Evolutionary conservation across 2,797 vertebrate genomes (phyloP), one percentile per base, ranked within the genome.

Genomic region (Sphaeramia orbicularis): DNA sequence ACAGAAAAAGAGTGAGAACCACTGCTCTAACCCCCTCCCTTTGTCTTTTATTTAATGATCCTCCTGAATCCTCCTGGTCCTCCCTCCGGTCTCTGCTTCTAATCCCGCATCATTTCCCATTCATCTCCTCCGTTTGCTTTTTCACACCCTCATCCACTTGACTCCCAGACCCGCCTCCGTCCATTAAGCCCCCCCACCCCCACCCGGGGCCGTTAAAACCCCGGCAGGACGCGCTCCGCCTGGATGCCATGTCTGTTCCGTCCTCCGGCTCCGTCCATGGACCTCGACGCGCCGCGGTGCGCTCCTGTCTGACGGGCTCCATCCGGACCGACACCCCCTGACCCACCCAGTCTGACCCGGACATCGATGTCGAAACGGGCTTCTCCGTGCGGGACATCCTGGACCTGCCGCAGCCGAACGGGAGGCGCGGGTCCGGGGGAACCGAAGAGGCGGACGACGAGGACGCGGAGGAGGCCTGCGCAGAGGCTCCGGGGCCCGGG

Each of bases 301-400:
- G 71, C 65, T 56, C 27, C 69, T 48, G 43, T 50, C 0, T 76
- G 37, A 69, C 74, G 54, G 53, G 21, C 51, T 16, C 18, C 71
- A 55, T 32, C 50, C 15, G n/a, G n/a, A n/a, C n/a, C n/a, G 27
- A 7, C 3, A 7, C 27, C 27, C 27, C 7, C 27, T 30, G 3
- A 3, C 7, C 7, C 27, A 30, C 7, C 27, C 7, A 30, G 27
- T 30, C 3, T 7, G 27, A 30, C 27, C 3, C 3, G 3, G 7
- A 3, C 7, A 40, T 15, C 21, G n/a, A 56, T 56, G 53, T 56
- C 93, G 81, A 97, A 94, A 91, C 95, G 94, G 96, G 97, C 6
- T 98, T 98, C 91, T 96, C 95, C 30, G 96, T 98, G 71, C 95
- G 96, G 87, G 96, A 98, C 90, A 96, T 98, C 87, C 89, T 98